These are phyloP conservation scores for Hetaerina titia DNA, from an alignment of 2,888 invertebrate genomes.

Conservation along the genomic window DNA sequence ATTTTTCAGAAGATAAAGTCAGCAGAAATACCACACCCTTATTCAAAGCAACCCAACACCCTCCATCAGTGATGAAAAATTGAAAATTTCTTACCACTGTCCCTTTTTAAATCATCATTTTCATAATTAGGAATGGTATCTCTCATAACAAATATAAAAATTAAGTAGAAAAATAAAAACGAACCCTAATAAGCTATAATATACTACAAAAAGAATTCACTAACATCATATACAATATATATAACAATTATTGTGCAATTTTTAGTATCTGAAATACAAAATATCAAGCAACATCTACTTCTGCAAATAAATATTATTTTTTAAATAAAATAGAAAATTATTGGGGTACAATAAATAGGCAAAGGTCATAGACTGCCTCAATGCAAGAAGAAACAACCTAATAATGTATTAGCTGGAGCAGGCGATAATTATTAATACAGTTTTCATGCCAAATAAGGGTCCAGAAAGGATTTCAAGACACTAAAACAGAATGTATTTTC, in stretches of 20 bases:
- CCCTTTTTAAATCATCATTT: background rate
- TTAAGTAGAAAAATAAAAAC: background rate
- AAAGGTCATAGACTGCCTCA: background rate
- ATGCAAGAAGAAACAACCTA: background rate
- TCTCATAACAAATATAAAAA: background rate
- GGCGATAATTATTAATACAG: background rate
- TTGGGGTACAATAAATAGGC: background rate
- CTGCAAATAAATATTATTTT: conserved; percentile 4
- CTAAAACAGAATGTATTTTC: conserved; percentile 41
- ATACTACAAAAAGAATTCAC: background rate
- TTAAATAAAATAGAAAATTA: background rate
- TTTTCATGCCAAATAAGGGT: background rate
- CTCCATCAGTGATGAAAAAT: background rate
- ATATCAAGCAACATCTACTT: background rate
- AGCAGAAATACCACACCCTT: background rate
- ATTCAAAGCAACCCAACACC: background rate
- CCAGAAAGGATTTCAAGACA: background rate
- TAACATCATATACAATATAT: background rate
- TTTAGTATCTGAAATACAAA: background rate
- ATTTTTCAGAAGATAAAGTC: background rate
- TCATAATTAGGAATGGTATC: background rate
- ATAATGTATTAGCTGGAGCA: background rate
- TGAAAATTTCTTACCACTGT: background rate
- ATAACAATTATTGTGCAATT: background rate
- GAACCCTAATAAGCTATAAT: too few relatives aligned